Evolutionary conservation across 2,797 vertebrate genomes (phyloP).

Genomic region (Cercopithecus diana): DNA sequence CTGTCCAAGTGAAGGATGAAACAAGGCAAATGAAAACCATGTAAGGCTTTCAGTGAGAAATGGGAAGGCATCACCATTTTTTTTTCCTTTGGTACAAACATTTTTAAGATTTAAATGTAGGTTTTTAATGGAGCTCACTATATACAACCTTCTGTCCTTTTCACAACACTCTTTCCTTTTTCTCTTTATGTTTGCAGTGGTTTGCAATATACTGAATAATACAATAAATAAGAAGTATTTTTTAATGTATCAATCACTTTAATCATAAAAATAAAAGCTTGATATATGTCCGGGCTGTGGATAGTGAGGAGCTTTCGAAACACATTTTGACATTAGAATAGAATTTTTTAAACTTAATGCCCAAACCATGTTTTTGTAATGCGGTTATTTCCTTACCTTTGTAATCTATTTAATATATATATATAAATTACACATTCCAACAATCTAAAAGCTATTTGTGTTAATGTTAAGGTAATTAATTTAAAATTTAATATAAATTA

Average conservation of each 20-base stretch:
- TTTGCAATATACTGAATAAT: neutral
- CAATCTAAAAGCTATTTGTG: neutral
- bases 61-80: neutral
- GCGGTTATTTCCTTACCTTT: constrained; percentile 6
- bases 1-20: constrained; percentile 59
- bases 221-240: neutral
- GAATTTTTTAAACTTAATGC: neutral
- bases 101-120: constrained; percentile 6
- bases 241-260: neutral
- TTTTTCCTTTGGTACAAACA: neutral
- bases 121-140: neutral
- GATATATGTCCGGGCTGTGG: neutral
- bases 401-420: neutral
- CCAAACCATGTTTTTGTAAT: neutral
- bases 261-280: constrained; percentile 8
- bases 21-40: constrained; percentile 17
- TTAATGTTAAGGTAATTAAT: neutral
- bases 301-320: neutral
- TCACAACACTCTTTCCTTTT: neutral
- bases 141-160: neutral
- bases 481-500: constrained; percentile 19
- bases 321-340: neutral
- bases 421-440: neutral
- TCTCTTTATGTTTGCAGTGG: neutral
- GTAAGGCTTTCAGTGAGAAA: neutral